A percentile compares a stretch with the other conserved stretches of the same genome.
Conservation (phyloP, 2,888 invertebrate species). For the Baronia brevicornis region DNA sequence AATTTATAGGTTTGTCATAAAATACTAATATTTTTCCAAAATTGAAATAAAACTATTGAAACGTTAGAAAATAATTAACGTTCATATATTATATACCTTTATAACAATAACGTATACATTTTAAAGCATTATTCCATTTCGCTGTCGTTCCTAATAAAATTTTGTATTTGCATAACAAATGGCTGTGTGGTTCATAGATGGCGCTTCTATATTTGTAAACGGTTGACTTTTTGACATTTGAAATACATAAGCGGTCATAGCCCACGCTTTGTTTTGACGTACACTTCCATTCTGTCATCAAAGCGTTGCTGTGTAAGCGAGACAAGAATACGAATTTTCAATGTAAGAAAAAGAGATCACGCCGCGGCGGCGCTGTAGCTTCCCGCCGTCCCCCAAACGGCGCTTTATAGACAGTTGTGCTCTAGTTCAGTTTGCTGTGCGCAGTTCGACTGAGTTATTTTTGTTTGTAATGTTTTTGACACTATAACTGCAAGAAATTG, state of each 20-base stretch:
- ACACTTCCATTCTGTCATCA: constrained; percentile 51
- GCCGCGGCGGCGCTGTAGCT: constrained; percentile 65
- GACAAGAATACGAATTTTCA: constrained; percentile 27
- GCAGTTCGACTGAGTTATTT: constrained; percentile 42
- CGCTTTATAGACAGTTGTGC: constrained; percentile 51
- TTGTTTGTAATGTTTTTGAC: constrained; percentile 32
- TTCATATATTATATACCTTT: too few relatives aligned
- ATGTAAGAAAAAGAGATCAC: constrained; percentile 36
- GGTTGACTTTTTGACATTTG: constrained; percentile 54
- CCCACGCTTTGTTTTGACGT: constrained; percentile 73
- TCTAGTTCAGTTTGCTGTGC: constrained; percentile 56
- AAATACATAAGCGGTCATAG: constrained; percentile 30
- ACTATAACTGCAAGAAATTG: constrained; percentile 17
- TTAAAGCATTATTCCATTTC: too few relatives aligned
- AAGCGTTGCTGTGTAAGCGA: constrained; percentile 44
- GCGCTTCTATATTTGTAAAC: constrained; percentile 33
- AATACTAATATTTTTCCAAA: too few relatives aligned
- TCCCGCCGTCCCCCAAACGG: constrained; percentile 59
- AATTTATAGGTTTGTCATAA: too few relatives aligned
- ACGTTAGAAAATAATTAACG: too few relatives aligned
- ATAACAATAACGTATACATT: too few relatives aligned
- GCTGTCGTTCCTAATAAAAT: too few relatives aligned
- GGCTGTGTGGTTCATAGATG: constrained; percentile 36
- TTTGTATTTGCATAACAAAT: too few relatives aligned
- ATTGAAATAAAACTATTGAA: too few relatives aligned